These are phyloP conservation scores for Hyphantria cunea DNA, from an alignment of 1,140 invertebrate species.

Conservation along the genomic window DNA sequence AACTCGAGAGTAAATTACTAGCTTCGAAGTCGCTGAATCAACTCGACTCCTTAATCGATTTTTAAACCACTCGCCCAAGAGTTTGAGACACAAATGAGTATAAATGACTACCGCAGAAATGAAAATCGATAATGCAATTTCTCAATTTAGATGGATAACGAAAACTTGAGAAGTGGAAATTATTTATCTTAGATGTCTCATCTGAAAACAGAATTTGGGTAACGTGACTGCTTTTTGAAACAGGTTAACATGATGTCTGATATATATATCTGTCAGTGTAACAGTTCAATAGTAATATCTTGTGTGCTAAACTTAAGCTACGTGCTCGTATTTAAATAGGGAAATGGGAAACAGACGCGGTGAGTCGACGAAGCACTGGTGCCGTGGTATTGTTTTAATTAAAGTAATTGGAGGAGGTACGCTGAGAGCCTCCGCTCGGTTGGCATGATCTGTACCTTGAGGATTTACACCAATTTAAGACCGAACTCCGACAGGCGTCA, in stretches of 20 bases:
- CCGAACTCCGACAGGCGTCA: slow-evolving; percentile 67
- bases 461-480: slow-evolving; percentile 80
- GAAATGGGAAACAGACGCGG: slow-evolving; percentile 79
- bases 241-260: too few relatives aligned
- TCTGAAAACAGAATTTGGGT: too few relatives aligned
- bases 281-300: slow-evolving; percentile 67
- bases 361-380: slow-evolving; percentile 77
- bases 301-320: slow-evolving; percentile 70
- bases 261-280: slow-evolving; percentile 41
- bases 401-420: slow-evolving; percentile 80
- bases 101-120: slow-evolving; percentile 42
- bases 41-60: slow-evolving; percentile 77
- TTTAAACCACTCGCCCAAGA: slow-evolving; percentile 66
- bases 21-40: slow-evolving; percentile 79
- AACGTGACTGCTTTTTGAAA: too few relatives aligned
- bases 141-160: neutral
- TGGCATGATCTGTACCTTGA: slow-evolving; percentile 79
- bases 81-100: slow-evolving; percentile 54
- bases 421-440: slow-evolving; percentile 71
- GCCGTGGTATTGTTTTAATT: slow-evolving; percentile 80
- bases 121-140: slow-evolving; percentile 19
- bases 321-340: slow-evolving; percentile 80
- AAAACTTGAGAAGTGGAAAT: neutral
- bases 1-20: slow-evolving; percentile 81
- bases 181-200: too few relatives aligned